phyloP scores from a whole-genome alignment of 2,113 vertebrate genomes.

The Sphaerodactylus townsendi region DNA sequence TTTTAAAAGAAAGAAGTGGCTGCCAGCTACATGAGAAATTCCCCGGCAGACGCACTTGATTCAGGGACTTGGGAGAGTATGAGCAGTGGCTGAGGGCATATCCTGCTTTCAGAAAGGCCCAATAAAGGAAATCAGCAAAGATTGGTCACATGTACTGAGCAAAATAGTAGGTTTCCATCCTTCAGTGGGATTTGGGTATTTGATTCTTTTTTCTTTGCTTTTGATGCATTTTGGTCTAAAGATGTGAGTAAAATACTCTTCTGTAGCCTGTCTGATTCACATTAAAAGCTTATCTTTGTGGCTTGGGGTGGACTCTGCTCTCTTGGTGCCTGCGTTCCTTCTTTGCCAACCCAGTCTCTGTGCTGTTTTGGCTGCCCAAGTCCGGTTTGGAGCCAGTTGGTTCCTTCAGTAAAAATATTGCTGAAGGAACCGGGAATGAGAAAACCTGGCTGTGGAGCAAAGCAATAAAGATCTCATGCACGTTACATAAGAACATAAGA shows the following conservation, averaged over 20 bases:
- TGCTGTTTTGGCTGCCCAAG: neutral
- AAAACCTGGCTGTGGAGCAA: neutral
- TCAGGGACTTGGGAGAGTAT: neutral
- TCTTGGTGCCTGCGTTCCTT: neutral
- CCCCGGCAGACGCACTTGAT: neutral
- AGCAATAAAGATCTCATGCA: neutral
- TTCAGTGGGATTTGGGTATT: neutral
- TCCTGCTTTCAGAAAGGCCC: neutral
- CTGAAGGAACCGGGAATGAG: neutral
- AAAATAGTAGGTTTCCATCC: neutral
- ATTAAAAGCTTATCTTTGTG: conserved; percentile 70
- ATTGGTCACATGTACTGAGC: neutral
- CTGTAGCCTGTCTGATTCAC: conserved; percentile 60
- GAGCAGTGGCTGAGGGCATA: neutral
- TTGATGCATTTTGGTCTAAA: conserved; percentile 35
- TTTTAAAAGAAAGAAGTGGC: no score
- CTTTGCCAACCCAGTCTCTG: neutral
- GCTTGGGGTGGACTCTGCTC: conserved; percentile 12
- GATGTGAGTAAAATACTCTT: conserved; percentile 51
- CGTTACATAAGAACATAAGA: no score
- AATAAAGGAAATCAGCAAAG: neutral
- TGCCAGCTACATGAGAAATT: neutral
- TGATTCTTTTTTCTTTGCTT: neutral
- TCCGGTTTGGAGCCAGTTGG: neutral
- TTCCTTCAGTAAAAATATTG: no score